phyloP scores from a whole-genome alignment of 2,797 vertebrate genomes.

The Rhynchotus rufescens region DNA sequence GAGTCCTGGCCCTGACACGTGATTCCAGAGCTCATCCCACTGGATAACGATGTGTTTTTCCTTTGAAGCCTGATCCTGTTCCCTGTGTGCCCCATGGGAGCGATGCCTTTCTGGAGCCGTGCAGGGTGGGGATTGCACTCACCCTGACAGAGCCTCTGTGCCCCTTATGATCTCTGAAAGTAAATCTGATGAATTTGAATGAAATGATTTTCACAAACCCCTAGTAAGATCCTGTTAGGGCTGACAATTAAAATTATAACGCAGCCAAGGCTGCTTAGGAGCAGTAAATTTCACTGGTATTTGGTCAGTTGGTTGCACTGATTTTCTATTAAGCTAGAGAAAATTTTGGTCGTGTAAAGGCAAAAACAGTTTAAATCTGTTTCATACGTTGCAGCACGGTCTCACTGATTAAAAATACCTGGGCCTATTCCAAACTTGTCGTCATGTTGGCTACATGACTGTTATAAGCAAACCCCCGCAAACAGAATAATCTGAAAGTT shows the following conservation, averaged over 20 bases:
- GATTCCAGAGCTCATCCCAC: slow-evolving; percentile 25
- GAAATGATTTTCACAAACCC: slow-evolving; percentile 28
- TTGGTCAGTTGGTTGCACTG: slow-evolving; percentile 50
- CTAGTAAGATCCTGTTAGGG: slow-evolving; percentile 21
- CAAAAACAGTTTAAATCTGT: slow-evolving; percentile 68
- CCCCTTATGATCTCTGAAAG: slow-evolving; percentile 34
- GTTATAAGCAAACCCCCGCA: slow-evolving; percentile 68
- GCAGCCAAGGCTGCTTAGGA: background rate
- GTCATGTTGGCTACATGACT: slow-evolving; percentile 71
- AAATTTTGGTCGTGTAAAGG: slow-evolving; percentile 55
- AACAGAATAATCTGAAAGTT: slow-evolving; percentile 75
- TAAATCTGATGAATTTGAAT: background rate
- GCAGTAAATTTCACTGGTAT: slow-evolving; percentile 51
- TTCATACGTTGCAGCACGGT: slow-evolving; percentile 57
- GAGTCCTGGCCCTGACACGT: slow-evolving; percentile 3
- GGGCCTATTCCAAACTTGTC: slow-evolving; percentile 74
- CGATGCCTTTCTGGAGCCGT: background rate
- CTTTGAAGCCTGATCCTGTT: slow-evolving; percentile 26
- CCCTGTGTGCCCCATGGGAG: background rate
- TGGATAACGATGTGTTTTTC: slow-evolving; percentile 31
- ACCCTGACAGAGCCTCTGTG: background rate
- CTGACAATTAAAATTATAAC: slow-evolving; percentile 52
- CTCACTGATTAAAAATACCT: slow-evolving; percentile 80
- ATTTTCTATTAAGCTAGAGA: slow-evolving; percentile 57
- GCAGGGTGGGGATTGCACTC: background rate